A percentile compares a stretch with the other conserved stretches of the same genome.
Evolutionary conservation across 2,113 vertebrate genomes (phyloP).

Genomic region (Ciconia maguari): DNA sequence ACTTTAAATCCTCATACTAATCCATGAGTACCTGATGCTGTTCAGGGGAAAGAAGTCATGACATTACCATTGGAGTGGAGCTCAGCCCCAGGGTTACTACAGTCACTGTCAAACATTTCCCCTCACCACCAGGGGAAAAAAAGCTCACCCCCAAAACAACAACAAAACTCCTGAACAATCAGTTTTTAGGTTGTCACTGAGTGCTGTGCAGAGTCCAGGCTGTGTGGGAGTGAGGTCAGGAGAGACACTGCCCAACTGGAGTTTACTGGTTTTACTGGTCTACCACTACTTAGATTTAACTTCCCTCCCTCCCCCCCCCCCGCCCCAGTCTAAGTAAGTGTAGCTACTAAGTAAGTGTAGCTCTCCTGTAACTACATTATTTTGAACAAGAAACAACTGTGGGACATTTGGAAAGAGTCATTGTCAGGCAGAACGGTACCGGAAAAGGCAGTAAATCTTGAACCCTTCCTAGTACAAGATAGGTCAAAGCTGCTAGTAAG

Average conservation of each 20-base stretch:
- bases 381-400: neutral
- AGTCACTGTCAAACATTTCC: neutral
- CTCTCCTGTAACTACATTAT: neutral
- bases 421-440: neutral
- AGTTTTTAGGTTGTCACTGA: neutral
- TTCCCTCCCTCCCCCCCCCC: neutral
- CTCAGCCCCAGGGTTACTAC: neutral
- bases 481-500: neutral
- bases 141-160: neutral
- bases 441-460: neutral
- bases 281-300: neutral
- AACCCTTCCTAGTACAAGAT: neutral
- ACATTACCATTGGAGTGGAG: neutral
- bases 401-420: neutral
- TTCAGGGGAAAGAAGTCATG: neutral
- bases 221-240: neutral
- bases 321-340: no score
- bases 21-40: neutral
- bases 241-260: neutral
- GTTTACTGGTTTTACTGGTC: neutral
- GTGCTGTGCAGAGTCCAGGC: accelerated
- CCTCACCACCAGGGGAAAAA: neutral
- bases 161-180: neutral
- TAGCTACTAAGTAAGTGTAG: neutral
- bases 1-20: neutral